Evolutionary conservation across 2,113 vertebrate genomes (phyloP).

Genomic region (Mormyrus iriodes): DNA sequence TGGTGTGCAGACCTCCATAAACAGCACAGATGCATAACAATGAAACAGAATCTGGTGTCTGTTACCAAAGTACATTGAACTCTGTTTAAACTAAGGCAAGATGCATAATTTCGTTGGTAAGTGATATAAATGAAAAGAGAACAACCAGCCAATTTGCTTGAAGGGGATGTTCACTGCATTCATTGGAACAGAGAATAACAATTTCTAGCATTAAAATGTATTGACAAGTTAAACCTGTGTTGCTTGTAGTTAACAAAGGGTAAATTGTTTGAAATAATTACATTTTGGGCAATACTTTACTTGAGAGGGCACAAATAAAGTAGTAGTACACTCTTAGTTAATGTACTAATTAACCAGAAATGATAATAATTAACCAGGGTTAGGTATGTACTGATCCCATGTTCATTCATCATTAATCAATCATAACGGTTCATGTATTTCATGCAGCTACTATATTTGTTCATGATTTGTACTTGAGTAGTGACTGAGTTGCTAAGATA

Average conservation of each 20-base stretch:
- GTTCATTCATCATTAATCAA: not conserved
- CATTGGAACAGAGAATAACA: not conserved
- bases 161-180: not conserved
- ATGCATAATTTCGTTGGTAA: not conserved
- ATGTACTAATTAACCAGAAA: not conserved
- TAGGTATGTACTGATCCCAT: not conserved
- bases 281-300: not conserved
- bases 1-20: not conserved
- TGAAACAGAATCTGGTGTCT: not conserved
- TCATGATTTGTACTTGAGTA: not conserved
- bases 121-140: not conserved
- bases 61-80: not conserved
- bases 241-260: not conserved
- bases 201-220: not conserved
- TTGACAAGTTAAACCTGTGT: not conserved
- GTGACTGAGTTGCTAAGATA: not conserved
- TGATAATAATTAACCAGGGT: too few relatives aligned
- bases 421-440: not conserved
- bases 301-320: not conserved
- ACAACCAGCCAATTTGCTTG: not conserved
- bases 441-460: not conserved
- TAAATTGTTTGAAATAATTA: not conserved
- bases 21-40: not conserved
- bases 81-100: not conserved
- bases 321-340: not conserved